Percentiles rank a stretch among this genome's conserved stretches.
Evolutionary conservation across 2,797 vertebrate genomes (phyloP).

Genomic region (Spinibarbus caldwelli): DNA sequence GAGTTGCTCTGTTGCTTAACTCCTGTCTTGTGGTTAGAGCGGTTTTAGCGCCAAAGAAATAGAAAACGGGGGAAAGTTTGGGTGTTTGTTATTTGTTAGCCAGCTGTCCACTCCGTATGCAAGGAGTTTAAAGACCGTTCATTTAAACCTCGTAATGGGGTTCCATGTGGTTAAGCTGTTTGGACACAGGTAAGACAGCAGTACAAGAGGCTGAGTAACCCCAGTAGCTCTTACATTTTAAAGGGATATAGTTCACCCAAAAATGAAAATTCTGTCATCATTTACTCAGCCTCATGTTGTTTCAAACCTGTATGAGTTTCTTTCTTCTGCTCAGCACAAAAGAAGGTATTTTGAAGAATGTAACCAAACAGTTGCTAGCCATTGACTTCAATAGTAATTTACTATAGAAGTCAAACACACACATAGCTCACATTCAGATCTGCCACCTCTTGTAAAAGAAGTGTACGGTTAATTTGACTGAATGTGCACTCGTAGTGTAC

Average conservation of each 20-base stretch:
- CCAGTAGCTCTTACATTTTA: not conserved
- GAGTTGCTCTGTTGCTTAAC: conserved; percentile 36
- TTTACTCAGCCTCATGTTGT: not conserved
- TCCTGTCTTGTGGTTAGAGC: conserved; percentile 32
- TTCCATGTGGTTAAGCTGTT: conserved; percentile 19
- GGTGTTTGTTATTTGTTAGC: conserved; percentile 28
- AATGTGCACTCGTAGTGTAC: no score
- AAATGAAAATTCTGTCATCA: not conserved
- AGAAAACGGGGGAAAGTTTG: not conserved
- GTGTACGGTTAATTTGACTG: no score
- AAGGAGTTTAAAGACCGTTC: conserved; percentile 24
- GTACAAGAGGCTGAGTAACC: not conserved
- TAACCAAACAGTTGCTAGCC: not conserved
- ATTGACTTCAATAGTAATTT: not conserved
- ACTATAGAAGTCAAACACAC: no score
- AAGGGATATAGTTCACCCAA: not conserved
- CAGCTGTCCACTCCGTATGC: conserved; percentile 21
- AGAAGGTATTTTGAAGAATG: not conserved
- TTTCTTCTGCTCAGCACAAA: not conserved
- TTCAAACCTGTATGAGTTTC: not conserved
- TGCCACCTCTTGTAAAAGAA: not conserved
- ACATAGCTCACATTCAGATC: not conserved
- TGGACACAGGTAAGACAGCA: not conserved
- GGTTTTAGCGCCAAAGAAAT: conserved; percentile 44
- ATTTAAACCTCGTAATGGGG: conserved; percentile 49